Base-by-base conservation (phyloP, 1,140 invertebrate species). In the Bombus difficillimus region DNA sequence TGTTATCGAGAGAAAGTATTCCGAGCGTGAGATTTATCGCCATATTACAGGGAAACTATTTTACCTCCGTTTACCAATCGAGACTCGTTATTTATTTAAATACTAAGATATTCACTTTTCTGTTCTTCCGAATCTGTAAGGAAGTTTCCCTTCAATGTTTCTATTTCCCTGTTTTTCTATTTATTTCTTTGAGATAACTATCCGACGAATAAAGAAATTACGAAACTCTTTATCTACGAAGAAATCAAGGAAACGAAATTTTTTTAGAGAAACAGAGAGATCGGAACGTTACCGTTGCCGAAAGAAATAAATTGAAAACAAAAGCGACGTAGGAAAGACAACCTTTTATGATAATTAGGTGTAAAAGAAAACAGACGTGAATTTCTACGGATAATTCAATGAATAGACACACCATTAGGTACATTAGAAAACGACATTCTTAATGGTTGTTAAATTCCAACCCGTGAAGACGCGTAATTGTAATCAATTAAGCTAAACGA, bases 401-500 rank as follows among this genome's bases (percentile, higher is more conserved):
- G n/a, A 53, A 18, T 10, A 10, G 18, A 25, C 22, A 12, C 6
- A 0, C 15, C 34, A 57, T 83, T 53, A 68, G 13, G 0, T 22
- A 22, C 0, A 53, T 53, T 64, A 39, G 32, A 47, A 37, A 77
- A 77, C 74, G 13, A 53, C 64, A 69, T 77, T 77, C 62, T 39
- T 34, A 2, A 15, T 15, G 43, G 62, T 83, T 77, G 76, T 57
- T 69, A 41, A 69, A 47, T 15, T 18, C 25, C 41, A 43, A 22
- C 10, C 39, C 32, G 25, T 15, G 10, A 13, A 5, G n/a, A n/a
- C 18, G 32, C 5, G 28, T 64, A 57, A 83, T 78, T 37, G 15
- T 57, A 32, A 47, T 75, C 39, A 53, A 66, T 76, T 83, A 68
- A 62, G 6, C 28, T 66, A 32, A 82, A 68, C 59, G 39, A 18